phyloP scores from a whole-genome alignment of 2,888 invertebrate genomes.

The Trissolcus japonicus region DNA sequence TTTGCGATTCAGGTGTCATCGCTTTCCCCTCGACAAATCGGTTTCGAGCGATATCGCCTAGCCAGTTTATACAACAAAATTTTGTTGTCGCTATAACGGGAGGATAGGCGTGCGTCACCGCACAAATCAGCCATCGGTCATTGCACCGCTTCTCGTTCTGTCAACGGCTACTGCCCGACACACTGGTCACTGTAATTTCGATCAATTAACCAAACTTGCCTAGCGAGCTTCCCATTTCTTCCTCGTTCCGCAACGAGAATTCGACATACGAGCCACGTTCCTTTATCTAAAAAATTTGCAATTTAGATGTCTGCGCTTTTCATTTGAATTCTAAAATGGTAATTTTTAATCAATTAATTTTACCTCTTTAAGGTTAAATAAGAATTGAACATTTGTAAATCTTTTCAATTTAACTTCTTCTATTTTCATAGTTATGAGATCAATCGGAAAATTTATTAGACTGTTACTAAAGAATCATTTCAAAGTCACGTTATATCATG shows the following conservation, averaged over 20 bases:
- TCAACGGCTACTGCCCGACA: constrained; percentile 65
- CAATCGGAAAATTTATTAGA: no score
- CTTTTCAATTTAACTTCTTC: neutral
- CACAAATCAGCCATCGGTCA: constrained; percentile 71
- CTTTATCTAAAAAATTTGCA: constrained; percentile 18
- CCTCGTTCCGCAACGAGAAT: constrained; percentile 48
- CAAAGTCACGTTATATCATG: no score
- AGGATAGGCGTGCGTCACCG: constrained; percentile 65
- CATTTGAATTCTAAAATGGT: neutral
- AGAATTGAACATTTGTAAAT: no score
- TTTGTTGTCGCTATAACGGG: constrained; percentile 65
- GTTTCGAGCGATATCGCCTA: constrained; percentile 39
- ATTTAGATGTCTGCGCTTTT: constrained; percentile 1
- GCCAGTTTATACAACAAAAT: constrained; percentile 66
- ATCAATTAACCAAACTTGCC: constrained; percentile 71
- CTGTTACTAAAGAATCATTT: no score
- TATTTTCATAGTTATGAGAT: no score
- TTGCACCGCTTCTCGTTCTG: constrained; percentile 69
- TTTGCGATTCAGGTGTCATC: constrained; percentile 58
- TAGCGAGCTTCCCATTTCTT: constrained; percentile 46
- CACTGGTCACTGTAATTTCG: constrained; percentile 71
- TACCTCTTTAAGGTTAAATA: no score
- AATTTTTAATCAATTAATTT: neutral
- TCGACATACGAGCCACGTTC: constrained; percentile 19
- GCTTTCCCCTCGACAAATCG: constrained; percentile 41